Base-by-base conservation (phyloP, 2,888 invertebrate genomes). In the Acrocyrtus sp. region DNA sequence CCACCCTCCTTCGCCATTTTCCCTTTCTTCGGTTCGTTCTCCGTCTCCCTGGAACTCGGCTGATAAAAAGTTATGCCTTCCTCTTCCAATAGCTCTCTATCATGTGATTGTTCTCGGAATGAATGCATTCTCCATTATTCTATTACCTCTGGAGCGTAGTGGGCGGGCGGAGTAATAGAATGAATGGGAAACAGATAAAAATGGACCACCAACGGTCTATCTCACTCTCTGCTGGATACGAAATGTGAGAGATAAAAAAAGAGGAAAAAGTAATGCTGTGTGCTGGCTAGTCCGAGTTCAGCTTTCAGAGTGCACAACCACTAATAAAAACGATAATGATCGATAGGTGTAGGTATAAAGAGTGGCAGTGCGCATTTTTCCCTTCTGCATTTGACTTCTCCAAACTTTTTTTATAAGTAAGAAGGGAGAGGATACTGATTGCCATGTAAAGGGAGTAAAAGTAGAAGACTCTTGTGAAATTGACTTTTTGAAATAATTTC, bases 131-230 rank as follows among this genome's bases (percentile, higher is more conserved):
- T 8, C 5, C 8, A 51, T 8, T 51, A 21, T 51, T 51, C 8
- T n/a, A 51, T 22, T 51, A 19, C 8, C 58, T 27, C n/a, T 45
- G n/a, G 43, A 26, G 15, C 21, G 10, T 43, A 21, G 10, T 22
- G 34, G 22, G 24, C 27, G 24, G 41, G 34, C 8, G 5, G 17
- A 54, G 6, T 51, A 51, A 45, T 43, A 56, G 22, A 17, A 8
- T 2, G 47, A 17, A 15, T 39, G 39, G 19, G 39, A 39, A 39
- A 39, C 26, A 45, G 12, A 45, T 26, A 51, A 65, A 65, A 66
- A 57, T 66, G 45, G 50, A 66, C 66, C 66, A 66, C 66, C 66
- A 66, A 48, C 57, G 47, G 66, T 39, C 66, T 21, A 26, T 39
- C 62, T 51, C 19, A 62, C 24, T 39, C 24, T 34, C 57, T 15